Evolutionary conservation across 2,113 vertebrate species (phyloP), one percentile per base, ranked within the genome.

Genomic region (Pituophis catenifer): DNA sequence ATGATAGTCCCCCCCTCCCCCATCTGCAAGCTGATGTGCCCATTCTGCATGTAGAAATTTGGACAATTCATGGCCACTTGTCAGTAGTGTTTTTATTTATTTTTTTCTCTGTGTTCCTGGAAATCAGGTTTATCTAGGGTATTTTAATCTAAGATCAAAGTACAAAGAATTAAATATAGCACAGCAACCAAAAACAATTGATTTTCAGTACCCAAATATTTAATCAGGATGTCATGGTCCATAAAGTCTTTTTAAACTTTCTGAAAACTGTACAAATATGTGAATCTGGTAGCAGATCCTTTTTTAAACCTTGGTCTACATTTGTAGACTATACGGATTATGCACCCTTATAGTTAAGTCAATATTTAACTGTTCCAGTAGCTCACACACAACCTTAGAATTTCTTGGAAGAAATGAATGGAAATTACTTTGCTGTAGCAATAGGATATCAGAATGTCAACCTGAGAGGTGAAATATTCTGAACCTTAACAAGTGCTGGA

Each of bases 241-340:
- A 86, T 93, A 96, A 96, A 95, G 29, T 13, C 13, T n/a, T 15
- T 94, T 95, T 94, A 94, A 96, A 91, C 29, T 58, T 96, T 93
- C 94, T 93, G 55, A 94, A 94, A 94, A 95, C 93, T 96, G 93
- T 96, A 95, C 96, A 97, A 97, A 97, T 70, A 95, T 70, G 12
- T 3, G 58, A 86, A 89, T 90, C 57, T 70, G 93, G 90, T 97
- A 93, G 95, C 90, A 94, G 91, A 89, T 86, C 94, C 93, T 15
- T 95, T 94, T 81, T 94, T 96, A 97, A 95, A 96, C 93, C 96
- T 91, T 90, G 75, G 90, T 95, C 93, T 96, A 9, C 12, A 91
- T 95, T 95, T 86, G 57, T 89, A 38, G 88, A 55, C 2, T 0
- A 50, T 92, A 92, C 52, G 55, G 59, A 93, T 91, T 91, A 86